Evolutionary conservation across 2,113 vertebrate genomes (phyloP), one percentile per base, ranked within the genome.

Genomic region (Neolamprologus variostigma): DNA sequence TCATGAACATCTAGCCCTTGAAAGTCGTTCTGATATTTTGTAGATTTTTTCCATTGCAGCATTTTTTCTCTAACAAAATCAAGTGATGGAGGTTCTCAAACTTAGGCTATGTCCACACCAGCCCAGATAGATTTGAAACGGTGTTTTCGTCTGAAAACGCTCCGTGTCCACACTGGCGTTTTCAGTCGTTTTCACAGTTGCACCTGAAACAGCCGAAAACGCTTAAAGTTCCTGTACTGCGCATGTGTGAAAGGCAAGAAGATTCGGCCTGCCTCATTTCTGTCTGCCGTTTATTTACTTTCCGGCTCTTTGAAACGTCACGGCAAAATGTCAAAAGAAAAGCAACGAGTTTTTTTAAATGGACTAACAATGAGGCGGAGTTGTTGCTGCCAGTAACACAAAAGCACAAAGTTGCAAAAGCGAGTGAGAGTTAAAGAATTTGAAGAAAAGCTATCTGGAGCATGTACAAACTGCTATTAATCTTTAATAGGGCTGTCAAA

Each of bases 271-370:
- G 54, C 54, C 7, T 57, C 54, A 28, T 57, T 57, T 28, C 23
- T 14, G 7, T 57, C 54, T 57, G 12, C 23, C 0, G 12, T 5
- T 28, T 57, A 8, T 28, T 57, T 57, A 57, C 54, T 57, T 57
- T 14, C 12, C 1, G 12, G 12, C 23, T 57, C 54, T 28, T 57
- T 28, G 23, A 57, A 57, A 57, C 1, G 1, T 57, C 1, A 5
- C 0, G 1, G 7, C 55, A 57, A 14, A 28, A 57, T 28, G 13
- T 57, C 1, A 13, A 16, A 16, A 26, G 55, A 57, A 57, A 57
- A 57, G 7, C 4, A 57, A 13, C 0, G 0, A 59, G 2, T 28
- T 17, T 31, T 31, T 59, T 31, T 31, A 9, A 59, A 31, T 4
- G 26, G 55, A 17, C 55, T 59, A 31, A 59, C 14, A 31, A 59